Conservation (phyloP, 2,113 vertebrate species). For the Ptilorrhoa leucosticta region DNA sequence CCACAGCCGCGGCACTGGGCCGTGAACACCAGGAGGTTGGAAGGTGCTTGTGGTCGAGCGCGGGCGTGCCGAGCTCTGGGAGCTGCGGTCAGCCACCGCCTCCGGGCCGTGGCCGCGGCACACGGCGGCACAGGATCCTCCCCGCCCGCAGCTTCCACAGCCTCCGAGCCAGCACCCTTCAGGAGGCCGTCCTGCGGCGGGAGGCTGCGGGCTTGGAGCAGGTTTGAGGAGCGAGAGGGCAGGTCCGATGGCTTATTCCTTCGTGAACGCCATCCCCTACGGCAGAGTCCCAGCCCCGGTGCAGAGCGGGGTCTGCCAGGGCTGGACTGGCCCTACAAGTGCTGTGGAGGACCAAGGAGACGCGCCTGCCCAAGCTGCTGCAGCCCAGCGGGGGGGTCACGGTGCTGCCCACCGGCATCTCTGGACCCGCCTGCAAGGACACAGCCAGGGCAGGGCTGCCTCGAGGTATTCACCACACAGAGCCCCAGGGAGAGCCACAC, state of each 20-base stretch:
- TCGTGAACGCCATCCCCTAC: fast-evolving
- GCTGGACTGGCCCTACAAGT: fast-evolving
- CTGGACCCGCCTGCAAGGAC: neutral
- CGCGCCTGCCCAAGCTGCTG: fast-evolving
- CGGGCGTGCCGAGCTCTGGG: neutral
- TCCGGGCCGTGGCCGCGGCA: neutral
- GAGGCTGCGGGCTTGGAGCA: neutral
- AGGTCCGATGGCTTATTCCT: fast-evolving
- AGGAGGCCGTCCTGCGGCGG: neutral
- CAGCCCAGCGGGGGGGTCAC: fast-evolving
- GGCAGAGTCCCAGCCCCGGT: neutral
- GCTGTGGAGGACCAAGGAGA: neutral
- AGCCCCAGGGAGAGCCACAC: neutral
- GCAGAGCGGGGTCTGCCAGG: neutral
- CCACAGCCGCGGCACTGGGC: neutral
- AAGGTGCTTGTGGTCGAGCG: neutral
- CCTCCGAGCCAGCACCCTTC: fast-evolving
- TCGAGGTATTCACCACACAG: fast-evolving
- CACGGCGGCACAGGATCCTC: neutral
- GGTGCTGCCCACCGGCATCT: neutral
- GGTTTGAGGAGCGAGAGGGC: neutral
- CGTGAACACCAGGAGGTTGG: neutral
- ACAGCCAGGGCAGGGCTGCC: neutral
- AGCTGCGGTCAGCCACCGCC: neutral
- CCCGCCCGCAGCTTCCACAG: neutral